Conservation (phyloP, 2,797 vertebrate genomes). For the Myotis myotis region DNA sequence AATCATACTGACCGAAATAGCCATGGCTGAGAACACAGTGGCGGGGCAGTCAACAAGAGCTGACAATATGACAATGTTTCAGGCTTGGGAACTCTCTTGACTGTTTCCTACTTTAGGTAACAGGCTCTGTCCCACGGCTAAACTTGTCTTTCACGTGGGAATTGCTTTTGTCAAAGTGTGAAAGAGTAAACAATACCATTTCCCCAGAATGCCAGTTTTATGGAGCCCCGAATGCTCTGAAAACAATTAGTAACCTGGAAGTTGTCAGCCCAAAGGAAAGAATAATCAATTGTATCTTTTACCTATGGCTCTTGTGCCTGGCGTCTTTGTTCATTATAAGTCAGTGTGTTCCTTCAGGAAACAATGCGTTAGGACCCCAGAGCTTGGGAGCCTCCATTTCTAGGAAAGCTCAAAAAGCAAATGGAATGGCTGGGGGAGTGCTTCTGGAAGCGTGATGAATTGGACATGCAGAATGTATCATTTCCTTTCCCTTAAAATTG, state of each 20-base stretch:
- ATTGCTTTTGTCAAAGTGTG: constrained; percentile 93
- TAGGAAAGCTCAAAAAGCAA: constrained; percentile 71
- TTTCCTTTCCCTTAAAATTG: neutral
- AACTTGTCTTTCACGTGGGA: constrained; percentile 98
- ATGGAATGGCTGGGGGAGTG: constrained; percentile 54
- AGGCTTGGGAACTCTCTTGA: constrained; percentile 86
- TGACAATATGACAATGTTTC: constrained; percentile 85
- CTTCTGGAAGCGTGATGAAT: neutral
- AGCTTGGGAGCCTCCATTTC: constrained; percentile 50
- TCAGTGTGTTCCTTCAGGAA: constrained; percentile 76
- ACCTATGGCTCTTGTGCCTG: constrained; percentile 83
- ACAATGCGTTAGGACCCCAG: constrained; percentile 71
- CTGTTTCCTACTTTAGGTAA: constrained; percentile 87
- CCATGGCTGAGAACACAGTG: constrained; percentile 78
- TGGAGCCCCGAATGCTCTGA: constrained; percentile 89
- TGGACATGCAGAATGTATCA: neutral
- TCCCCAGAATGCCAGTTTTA: constrained; percentile 94
- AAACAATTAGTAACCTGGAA: constrained; percentile 98
- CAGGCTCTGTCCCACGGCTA: constrained; percentile 90
- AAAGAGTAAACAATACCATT: constrained; percentile 99
- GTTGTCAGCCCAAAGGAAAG: constrained; percentile 93
- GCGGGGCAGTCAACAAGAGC: constrained; percentile 78
- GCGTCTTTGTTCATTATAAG: constrained; percentile 83
- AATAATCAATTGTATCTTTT: constrained; percentile 94
- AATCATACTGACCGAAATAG: constrained; percentile 81